Conservation (phyloP, 2,888 invertebrate species). For the Hedya salicella region DNA sequence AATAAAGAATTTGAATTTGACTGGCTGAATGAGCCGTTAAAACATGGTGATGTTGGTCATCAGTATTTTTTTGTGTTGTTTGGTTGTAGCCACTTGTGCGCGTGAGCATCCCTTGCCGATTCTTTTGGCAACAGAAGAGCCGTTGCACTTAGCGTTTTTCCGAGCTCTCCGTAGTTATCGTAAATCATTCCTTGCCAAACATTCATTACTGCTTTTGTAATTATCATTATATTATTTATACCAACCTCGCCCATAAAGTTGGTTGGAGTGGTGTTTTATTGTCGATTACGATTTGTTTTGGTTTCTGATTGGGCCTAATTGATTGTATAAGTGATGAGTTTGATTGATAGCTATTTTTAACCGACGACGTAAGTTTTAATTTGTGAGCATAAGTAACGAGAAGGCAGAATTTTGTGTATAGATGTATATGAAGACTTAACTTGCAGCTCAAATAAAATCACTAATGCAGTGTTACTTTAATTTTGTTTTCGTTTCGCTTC, state of each 20-base stretch:
- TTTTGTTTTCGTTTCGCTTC: too few species aligned
- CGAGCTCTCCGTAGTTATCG: conserved; percentile 33
- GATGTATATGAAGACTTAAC: too few species aligned
- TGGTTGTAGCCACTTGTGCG: conserved; percentile 51
- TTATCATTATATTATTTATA: conserved; percentile 27
- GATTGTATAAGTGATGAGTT: conserved; percentile 26
- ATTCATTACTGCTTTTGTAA: conserved; percentile 22
- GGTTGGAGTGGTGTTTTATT: conserved; percentile 35
- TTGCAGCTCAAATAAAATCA: too few species aligned
- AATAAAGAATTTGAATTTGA: too few species aligned
- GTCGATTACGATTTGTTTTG: conserved; percentile 29
- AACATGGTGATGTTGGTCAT: too few species aligned
- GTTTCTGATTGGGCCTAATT: conserved; percentile 31
- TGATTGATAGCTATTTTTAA: conserved; percentile 26
- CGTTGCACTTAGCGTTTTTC: conserved; percentile 37
- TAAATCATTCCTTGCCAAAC: conserved; percentile 38
- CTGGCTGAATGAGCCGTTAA: too few species aligned
- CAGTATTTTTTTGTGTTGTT: too few species aligned
- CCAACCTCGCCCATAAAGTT: conserved; percentile 35
- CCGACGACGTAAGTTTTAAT: neutral
- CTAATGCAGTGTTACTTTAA: too few species aligned
- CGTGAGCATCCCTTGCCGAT: conserved; percentile 60
- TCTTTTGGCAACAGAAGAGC: conserved; percentile 65
- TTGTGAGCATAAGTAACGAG: neutral
- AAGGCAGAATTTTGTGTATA: too few species aligned